A percentile compares a stretch with the other conserved stretches of the same genome.
Conservation (phyloP, 2,797 vertebrate genomes). For the Denticeps clupeoides region DNA sequence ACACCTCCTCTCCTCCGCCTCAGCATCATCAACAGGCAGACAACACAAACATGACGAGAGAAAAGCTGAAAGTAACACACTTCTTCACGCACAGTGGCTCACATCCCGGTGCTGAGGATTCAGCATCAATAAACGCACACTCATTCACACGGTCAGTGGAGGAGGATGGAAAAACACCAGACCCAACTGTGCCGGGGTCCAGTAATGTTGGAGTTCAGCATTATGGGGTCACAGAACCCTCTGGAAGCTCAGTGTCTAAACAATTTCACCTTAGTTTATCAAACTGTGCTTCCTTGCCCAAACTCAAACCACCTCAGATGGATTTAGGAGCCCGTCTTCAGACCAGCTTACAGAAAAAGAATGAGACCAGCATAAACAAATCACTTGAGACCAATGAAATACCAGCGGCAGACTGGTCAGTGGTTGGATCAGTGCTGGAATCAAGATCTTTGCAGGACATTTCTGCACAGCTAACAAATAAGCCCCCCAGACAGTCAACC, state of each 20-base stretch:
- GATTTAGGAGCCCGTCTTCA: not conserved
- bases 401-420: not conserved
- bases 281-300: constrained; percentile 64
- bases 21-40: not conserved
- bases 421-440: not conserved
- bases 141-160: too few species aligned
- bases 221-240: too few species aligned
- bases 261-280: constrained; percentile 62
- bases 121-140: too few species aligned
- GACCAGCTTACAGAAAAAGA: not conserved
- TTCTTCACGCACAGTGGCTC: not conserved
- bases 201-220: too few species aligned
- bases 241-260: too few species aligned
- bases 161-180: too few species aligned
- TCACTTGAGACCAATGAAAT: not conserved
- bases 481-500: constrained; percentile 23
- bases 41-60: not conserved
- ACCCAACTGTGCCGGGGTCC: too few species aligned
- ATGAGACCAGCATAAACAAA: not conserved
- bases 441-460: not conserved
- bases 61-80: not conserved
- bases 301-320: constrained; percentile 12
- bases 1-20: constrained; percentile 34
- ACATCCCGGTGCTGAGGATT: not conserved
- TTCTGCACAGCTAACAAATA: not conserved